Evolutionary conservation across 1,140 invertebrate species (phyloP).

Genomic region (Drosophila sp.): DNA sequence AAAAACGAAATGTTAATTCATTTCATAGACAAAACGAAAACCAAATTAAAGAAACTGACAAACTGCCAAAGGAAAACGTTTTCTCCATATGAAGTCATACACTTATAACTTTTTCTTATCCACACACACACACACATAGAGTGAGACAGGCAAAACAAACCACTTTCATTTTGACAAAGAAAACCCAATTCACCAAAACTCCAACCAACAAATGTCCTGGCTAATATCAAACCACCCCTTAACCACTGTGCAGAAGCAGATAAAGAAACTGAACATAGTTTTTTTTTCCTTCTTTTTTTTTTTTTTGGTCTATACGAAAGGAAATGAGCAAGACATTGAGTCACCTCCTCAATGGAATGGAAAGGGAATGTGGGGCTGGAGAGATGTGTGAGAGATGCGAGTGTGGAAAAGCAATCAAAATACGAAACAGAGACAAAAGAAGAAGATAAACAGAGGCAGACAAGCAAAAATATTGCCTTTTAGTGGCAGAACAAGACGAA

Average conservation of each 20-base stretch:
- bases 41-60: constrained; percentile 20
- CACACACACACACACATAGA: constrained; percentile 4
- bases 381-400: constrained; percentile 17
- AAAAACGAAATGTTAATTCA: constrained; percentile 17
- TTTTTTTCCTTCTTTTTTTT: constrained; percentile 10
- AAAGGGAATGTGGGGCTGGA: background rate
- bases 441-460: constrained; percentile 76
- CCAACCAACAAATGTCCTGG: constrained; percentile 10
- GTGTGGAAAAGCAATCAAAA: constrained; percentile 77
- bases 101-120: constrained; percentile 18
- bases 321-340: constrained; percentile 80
- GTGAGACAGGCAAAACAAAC: constrained; percentile 13
- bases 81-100: constrained; percentile 19
- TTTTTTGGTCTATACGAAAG: constrained; percentile 51
- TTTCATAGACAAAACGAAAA: constrained; percentile 14
- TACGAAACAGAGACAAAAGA: constrained; percentile 64
- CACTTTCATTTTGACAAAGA: constrained; percentile 22
- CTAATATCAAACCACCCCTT: constrained; percentile 14
- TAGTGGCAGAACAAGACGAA: constrained; percentile 44
- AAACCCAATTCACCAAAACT: constrained; percentile 15
- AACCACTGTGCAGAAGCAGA: constrained; percentile 27
- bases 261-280: constrained; percentile 64
- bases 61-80: constrained; percentile 6
- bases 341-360: constrained; percentile 55
- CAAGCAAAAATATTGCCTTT: constrained; percentile 77